These are phyloP conservation scores for Nannoperca australis DNA, from an alignment of 2,797 vertebrate species.

Conservation along the genomic window DNA sequence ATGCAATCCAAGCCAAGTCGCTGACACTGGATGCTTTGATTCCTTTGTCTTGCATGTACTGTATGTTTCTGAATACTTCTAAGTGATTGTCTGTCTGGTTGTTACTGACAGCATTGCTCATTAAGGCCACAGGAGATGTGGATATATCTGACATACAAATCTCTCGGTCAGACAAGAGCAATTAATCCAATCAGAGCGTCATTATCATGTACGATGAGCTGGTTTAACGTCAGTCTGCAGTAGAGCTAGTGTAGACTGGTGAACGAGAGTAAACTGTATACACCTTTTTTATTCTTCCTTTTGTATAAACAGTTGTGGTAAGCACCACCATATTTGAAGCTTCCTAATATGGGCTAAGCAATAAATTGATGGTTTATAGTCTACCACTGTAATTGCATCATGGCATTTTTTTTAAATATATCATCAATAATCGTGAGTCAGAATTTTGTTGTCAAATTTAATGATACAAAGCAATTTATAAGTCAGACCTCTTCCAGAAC, in stretches of 20 bases:
- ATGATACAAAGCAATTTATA: background rate
- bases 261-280: background rate
- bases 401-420: background rate
- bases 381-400: background rate
- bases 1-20: slow-evolving; percentile 14
- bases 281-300: background rate
- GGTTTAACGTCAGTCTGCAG: slow-evolving; percentile 3
- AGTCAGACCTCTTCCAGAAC: background rate
- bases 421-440: background rate
- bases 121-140: slow-evolving; percentile 5
- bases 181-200: slow-evolving; percentile 1
- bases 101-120: slow-evolving; percentile 4
- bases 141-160: slow-evolving; percentile 7
- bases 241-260: background rate
- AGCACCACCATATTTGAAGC: background rate
- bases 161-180: background rate
- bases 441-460: too few relatives aligned
- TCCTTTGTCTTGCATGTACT: background rate
- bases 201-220: background rate
- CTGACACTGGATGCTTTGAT: background rate
- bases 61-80: slow-evolving; percentile 10
- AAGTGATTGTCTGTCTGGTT: slow-evolving; percentile 14
- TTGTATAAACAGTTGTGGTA: background rate
- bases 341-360: background rate
- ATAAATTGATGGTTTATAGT: background rate